Evolutionary conservation across 1,140 invertebrate species (phyloP).

Genomic region (Pomphorhynchus laevis): DNA sequence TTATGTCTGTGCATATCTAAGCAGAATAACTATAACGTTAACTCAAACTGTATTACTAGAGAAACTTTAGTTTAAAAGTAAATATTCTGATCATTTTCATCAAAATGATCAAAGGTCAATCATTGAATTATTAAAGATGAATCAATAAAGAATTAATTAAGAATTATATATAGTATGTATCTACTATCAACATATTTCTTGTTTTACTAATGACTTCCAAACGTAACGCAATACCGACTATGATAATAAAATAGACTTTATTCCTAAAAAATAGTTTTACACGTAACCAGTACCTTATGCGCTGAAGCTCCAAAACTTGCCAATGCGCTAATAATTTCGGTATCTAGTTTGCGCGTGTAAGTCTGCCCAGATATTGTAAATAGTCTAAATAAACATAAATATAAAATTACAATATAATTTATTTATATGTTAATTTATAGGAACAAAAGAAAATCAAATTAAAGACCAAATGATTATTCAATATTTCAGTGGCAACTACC

Average conservation of each 20-base stretch:
- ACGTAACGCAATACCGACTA: no score
- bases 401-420: no score
- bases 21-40: slow-evolving; percentile 11
- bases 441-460: no score
- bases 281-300: slow-evolving; percentile 32
- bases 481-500: no score
- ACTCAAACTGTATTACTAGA: background rate
- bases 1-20: slow-evolving; percentile 49
- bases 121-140: background rate
- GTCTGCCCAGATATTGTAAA: slow-evolving; percentile 74
- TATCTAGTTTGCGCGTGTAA: slow-evolving; percentile 64
- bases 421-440: no score
- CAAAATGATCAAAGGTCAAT: background rate
- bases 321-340: slow-evolving; percentile 36
- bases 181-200: no score
- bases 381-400: slow-evolving; percentile 18
- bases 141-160: no score
- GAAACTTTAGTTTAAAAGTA: background rate
- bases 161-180: no score
- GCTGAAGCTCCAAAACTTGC: slow-evolving; percentile 43
- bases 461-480: no score
- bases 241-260: no score
- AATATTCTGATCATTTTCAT: background rate
- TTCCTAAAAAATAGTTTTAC: background rate
- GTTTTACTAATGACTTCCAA: no score